Evolutionary conservation across 2,113 vertebrate species (phyloP), one percentile per base, ranked within the genome.

Genomic region (Miniopterus natalensis): DNA sequence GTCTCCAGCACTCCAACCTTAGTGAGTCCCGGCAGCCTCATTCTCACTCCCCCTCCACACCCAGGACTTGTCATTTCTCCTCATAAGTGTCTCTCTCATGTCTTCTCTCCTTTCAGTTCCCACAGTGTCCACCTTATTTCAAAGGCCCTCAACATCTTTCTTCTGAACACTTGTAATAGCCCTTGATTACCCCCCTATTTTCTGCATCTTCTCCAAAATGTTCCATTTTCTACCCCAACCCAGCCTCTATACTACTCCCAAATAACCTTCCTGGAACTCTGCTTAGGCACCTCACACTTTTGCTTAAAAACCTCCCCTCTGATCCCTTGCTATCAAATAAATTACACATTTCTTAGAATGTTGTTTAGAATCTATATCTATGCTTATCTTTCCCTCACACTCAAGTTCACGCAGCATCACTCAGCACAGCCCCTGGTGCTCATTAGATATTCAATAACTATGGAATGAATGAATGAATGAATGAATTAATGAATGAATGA

Each of bases 261-360:
- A 61, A 84, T 31, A 53, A 83, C 42, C 47, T 65, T 88, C 18
- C 42, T 29, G 21, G 84, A 84, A 70, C 13, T 66, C 65, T 45
- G 8, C 47, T 53, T 53, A 59, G 42, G 59, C 17, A n/a, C 8
- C 1, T 57, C 55, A 84, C 9, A 57, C 13, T 27, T 90, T 90
- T 88, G 75, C 53, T 94, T 40, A 55, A 89, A 80, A 94, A 25
- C 2, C 23, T 90, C 88, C 36, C 42, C 11, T 92, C 78, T 79
- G 40, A 51, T 7, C 13, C 17, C 29, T 91, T 47, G 27, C 15
- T 25, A n/a, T 11, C 29, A 25, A n/a, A 71, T 86, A 84, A 80
- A 90, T 73, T 68, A 31, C 29, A 53, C 23, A 47, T n/a, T 8
- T 53, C 59, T 75, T 77, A 17, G 21, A 70, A 51, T 66, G 36